Evolutionary conservation across 2,797 vertebrate genomes (phyloP), one percentile per base, ranked within the genome.

Genomic region (Enoplosus armatus): DNA sequence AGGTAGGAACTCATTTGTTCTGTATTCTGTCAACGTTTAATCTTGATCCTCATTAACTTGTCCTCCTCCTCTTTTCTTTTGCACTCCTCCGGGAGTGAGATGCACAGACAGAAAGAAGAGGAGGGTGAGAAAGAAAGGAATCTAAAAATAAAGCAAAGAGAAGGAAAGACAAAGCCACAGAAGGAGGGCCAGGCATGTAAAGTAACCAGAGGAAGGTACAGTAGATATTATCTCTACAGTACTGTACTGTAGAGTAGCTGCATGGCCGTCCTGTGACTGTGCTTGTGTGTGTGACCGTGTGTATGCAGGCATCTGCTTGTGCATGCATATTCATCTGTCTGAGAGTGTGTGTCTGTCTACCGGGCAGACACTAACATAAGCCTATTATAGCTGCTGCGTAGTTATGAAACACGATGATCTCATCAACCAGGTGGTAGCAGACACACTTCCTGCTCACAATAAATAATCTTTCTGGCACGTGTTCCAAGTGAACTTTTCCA

Each of bases 341-440:
- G 26, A 51, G 37, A 64, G 70, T 62, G 72, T 83, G 54, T 70
- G 43, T 65, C 41, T 27, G 53, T 77, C 61, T 70, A 26, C 61
- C 33, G 72, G 56, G 60, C 53, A 83, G 66, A 80, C 75, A 55
- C 64, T 35, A 77, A 65, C 76, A 77, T 90, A 89, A 94, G 89
- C 91, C 85, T 89, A 87, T 94, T 91, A 89, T 79, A 77, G 67
- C 83, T 82, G 78, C 74, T 76, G 72, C 72, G 71, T 55, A 70
- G 85, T 88, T 87, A 84, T 87, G 84, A 91, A 92, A 92, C 79
- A 83, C 48, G 77, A 82, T 88, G 90, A 92, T 69, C 83, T 90
- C 90, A 90, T 80, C 63, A 51, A 53, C 78, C 85, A 85, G 79
- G 82, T 85, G 81, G 72, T 60, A 70, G 64, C 72, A 79, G 41